phyloP scores from a whole-genome alignment of 1,140 invertebrate species.

The Trinorchestia longiramus region DNA sequence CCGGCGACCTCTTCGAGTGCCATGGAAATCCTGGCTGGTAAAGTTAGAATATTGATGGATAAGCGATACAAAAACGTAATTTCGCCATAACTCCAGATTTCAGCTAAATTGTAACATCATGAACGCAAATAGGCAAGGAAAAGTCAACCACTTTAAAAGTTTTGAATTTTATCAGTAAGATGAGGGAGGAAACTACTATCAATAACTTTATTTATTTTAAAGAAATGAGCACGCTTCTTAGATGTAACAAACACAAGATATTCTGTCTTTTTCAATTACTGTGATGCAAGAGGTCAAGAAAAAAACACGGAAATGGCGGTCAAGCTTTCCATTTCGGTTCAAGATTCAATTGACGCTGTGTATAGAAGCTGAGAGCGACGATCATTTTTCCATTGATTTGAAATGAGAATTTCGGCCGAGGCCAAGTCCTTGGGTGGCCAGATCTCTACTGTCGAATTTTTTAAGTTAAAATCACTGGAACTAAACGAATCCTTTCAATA shows the following conservation, averaged over 20 bases:
- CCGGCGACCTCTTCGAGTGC: neutral
- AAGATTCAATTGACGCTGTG: no score
- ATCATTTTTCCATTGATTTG: neutral
- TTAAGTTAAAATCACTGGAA: neutral
- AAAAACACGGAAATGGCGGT: no score
- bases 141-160: neutral
- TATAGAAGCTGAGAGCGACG: neutral
- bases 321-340: no score
- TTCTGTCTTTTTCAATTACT: no score
- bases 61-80: neutral
- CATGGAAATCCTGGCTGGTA: neutral
- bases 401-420: neutral
- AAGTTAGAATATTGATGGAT: neutral
- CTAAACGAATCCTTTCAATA: neutral
- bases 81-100: neutral
- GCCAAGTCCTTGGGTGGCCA: neutral
- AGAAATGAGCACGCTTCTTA: neutral
- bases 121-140: neutral
- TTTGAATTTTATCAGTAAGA: neutral
- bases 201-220: neutral
- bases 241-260: no score
- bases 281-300: no score
- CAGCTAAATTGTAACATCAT: neutral
- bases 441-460: neutral
- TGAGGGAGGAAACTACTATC: neutral